Conservation (phyloP, 1,140 invertebrate species). For the Lanistes nyassanus region DNA sequence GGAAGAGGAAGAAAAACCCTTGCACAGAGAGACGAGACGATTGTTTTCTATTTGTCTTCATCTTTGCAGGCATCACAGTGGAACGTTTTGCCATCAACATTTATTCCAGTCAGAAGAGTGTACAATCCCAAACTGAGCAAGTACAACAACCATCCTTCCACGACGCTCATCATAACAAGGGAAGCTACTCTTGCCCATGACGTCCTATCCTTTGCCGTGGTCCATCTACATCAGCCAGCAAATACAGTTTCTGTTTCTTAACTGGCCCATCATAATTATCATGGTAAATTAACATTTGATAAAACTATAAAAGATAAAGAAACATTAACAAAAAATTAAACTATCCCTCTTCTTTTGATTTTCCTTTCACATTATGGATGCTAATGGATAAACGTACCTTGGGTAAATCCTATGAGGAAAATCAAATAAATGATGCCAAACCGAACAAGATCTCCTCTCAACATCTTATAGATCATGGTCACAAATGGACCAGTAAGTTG, state of each 20-base stretch:
- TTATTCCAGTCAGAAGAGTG: too few relatives aligned
- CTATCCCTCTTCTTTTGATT: too few relatives aligned
- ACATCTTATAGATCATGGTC: conserved; percentile 99
- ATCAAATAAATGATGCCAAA: conserved; percentile 97
- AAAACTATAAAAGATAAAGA: background rate
- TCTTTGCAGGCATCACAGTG: too few relatives aligned
- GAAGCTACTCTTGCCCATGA: too few relatives aligned
- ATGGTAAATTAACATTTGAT: background rate
- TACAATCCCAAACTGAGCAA: too few relatives aligned
- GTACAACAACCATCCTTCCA: too few relatives aligned
- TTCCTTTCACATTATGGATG: background rate
- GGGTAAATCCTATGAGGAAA: conserved; percentile 94
- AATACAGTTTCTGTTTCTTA: too few relatives aligned
- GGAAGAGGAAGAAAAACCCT: conserved; percentile 97
- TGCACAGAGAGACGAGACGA: conserved; percentile 8
- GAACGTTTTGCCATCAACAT: too few relatives aligned
- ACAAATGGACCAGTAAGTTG: conserved; percentile 97
- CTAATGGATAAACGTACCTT: conserved; percentile 71
- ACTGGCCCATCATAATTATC: too few relatives aligned
- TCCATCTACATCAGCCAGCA: too few relatives aligned
- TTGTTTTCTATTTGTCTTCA: background rate
- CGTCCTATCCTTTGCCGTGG: too few relatives aligned
- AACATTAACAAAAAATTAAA: conserved; percentile 21
- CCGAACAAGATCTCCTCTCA: conserved; percentile 96
- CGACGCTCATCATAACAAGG: too few relatives aligned